Evolutionary conservation across 2,797 vertebrate genomes (phyloP), one percentile per base, ranked within the genome.

Genomic region (Sphenopsis melanotis): DNA sequence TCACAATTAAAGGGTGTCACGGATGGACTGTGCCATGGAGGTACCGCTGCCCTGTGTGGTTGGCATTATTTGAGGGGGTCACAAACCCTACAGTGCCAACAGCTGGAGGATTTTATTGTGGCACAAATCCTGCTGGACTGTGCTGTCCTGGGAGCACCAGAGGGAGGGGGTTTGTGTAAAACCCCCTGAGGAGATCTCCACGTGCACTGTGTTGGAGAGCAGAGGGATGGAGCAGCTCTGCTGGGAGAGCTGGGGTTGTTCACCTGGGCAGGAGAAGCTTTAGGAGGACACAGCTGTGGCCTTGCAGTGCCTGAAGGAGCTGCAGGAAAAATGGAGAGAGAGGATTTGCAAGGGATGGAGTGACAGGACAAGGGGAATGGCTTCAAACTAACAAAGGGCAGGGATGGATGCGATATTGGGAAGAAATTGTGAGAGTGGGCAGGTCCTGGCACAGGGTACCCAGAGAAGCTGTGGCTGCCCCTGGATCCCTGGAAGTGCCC

Each of bases 271-370:
- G 50, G 56, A 69, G 70, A 50, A 69, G 15, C 22, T 75, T 41
- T 29, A 20, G 41, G 32, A 8, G 49, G 70, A 49, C 24, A 13
- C 5, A 11, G 0, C 0, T n/a, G 41, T 42, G 70, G 19, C 26
- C 22, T 55, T 6, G 0, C 44, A 61, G 61, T 0, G 11, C 19
- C 41, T 76, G 70, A 12, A 42, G 23, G 36, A 24, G 41, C 55
- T 17, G 4, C 22, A 68, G 32, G 41, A n/a, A 29, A 20, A 1
- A 29, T 11, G 36, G 15, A 75, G 36, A 82, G 36, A 21, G 32
- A 47, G 0, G 0, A 2, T 66, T 53, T 4, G 0, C 15, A 41
- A 21, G 7, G 41, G 5, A 7, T 55, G 15, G 15, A 61, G 61
- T 0, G 27, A 4, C 52, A 79, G 50, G 37, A 24, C 2, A 13